Evolutionary conservation across 2,888 invertebrate genomes (phyloP).

Genomic region (Hypselothyrea guttata): DNA sequence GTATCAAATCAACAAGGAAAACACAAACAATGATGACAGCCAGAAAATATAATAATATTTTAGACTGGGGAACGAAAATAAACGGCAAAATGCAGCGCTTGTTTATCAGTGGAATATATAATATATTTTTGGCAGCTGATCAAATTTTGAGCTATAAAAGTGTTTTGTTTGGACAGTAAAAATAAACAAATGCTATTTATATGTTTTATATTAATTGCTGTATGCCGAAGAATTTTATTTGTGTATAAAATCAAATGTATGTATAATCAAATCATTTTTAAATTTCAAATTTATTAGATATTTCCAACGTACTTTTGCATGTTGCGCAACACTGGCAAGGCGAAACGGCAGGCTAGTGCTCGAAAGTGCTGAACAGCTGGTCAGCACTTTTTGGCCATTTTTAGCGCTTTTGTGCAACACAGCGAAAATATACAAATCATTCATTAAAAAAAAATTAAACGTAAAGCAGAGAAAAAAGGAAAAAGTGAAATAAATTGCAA

Average conservation of each 20-base stretch:
- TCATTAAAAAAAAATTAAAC: slow-evolving; percentile 52
- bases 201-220: neutral
- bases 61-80: neutral
- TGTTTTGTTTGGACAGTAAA: neutral
- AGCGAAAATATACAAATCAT: slow-evolving; percentile 71
- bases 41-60: neutral
- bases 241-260: neutral
- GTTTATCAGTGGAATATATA: neutral
- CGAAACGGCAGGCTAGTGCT: too few relatives aligned
- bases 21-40: neutral
- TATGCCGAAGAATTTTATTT: neutral
- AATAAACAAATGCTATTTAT: neutral
- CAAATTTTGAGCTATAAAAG: neutral
- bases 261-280: neutral
- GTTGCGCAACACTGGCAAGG: slow-evolving; percentile 30
- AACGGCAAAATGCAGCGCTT: slow-evolving; percentile 1
- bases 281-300: too few relatives aligned
- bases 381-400: slow-evolving; percentile 28
- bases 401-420: slow-evolving; percentile 36
- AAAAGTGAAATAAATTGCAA: slow-evolving; percentile 20
- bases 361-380: slow-evolving; percentile 43
- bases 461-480: slow-evolving; percentile 25
- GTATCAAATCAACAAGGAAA: neutral
- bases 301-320: neutral
- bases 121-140: neutral